Conservation (phyloP, 2,797 vertebrate genomes). For the Buphagus erythrorhynchus region DNA sequence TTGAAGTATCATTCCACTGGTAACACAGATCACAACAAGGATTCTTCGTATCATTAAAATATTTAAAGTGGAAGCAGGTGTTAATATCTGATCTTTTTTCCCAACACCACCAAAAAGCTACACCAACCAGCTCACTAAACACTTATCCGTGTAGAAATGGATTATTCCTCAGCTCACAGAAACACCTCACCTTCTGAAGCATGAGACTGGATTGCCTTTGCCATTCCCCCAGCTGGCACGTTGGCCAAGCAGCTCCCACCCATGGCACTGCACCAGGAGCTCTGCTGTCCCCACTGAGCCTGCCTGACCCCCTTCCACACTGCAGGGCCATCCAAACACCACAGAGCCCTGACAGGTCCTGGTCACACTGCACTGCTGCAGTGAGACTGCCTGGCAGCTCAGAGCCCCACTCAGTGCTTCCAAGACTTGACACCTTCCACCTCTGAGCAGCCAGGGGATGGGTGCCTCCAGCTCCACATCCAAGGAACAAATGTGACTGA, state of each 20-base stretch:
- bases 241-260: not conserved
- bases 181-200: not conserved
- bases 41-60: not conserved
- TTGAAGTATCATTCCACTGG: accelerated
- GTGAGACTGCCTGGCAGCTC: not conserved
- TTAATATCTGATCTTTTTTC: not conserved
- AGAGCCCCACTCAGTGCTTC: accelerated
- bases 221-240: not conserved
- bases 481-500: not conserved
- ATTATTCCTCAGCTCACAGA: not conserved
- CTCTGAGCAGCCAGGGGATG: not conserved
- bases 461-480: not conserved
- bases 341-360: not conserved
- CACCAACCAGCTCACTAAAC: not conserved
- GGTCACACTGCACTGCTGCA: not conserved
- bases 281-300: not conserved
- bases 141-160: not conserved
- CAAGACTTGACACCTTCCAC: not conserved
- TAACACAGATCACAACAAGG: not conserved
- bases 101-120: not conserved
- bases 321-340: not conserved
- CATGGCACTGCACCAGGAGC: not conserved
- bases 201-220: not conserved
- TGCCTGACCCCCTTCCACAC: accelerated
- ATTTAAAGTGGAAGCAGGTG: not conserved